phyloP scores from a whole-genome alignment of 2,113 vertebrate species.

The Capreolus pygargus region DNA sequence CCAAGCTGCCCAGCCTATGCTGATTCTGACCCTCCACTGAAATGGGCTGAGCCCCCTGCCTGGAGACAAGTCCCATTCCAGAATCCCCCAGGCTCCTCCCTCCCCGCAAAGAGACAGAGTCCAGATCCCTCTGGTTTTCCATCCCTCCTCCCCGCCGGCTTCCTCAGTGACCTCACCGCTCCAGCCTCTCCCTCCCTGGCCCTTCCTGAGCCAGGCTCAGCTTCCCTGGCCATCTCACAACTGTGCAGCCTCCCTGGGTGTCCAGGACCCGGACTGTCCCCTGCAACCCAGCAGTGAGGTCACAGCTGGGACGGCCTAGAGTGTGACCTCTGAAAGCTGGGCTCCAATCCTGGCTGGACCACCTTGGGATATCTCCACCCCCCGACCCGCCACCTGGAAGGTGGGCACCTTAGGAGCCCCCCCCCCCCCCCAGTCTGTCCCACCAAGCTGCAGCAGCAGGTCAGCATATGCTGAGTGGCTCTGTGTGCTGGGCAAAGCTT shows the following conservation, averaged over 20 bases:
- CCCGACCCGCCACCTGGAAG: background rate
- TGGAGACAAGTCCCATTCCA: background rate
- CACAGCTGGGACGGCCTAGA: background rate
- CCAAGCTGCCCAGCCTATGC: background rate
- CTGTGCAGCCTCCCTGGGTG: background rate
- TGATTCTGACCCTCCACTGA: background rate
- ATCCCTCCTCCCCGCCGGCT: background rate
- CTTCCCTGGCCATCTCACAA: background rate
- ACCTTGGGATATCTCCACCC: background rate
- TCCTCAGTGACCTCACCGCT: background rate
- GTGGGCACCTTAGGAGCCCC: background rate
- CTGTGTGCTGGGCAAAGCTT: background rate
- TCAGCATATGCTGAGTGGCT: background rate
- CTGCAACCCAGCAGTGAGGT: background rate
- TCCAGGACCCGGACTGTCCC: background rate
- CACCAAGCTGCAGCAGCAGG: background rate
- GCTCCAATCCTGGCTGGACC: background rate
- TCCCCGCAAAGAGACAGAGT: background rate
- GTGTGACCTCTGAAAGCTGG: background rate
- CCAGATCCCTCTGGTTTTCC: background rate
- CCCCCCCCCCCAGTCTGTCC: background rate
- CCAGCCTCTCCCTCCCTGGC: background rate
- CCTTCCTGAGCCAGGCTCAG: background rate
- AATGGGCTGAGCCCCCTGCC: background rate
- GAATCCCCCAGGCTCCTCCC: background rate